A percentile compares a stretch with the other conserved stretches of the same genome.
Conservation (phyloP, 2,797 vertebrate genomes). For the Anisognathus igniventris region DNA sequence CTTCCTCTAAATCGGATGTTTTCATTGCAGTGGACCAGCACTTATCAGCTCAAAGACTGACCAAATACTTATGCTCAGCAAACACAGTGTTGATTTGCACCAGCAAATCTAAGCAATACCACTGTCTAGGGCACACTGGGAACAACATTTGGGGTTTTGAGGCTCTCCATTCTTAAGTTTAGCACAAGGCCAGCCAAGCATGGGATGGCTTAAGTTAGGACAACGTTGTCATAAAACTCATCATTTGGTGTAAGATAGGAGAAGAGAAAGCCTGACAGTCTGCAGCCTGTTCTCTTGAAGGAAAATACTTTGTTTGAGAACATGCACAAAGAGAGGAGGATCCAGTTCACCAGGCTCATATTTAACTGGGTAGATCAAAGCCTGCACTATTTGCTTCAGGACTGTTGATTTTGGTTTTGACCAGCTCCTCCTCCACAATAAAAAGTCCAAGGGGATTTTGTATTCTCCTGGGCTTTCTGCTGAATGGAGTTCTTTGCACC, state of each 20-base stretch:
- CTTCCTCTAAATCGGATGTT: background rate
- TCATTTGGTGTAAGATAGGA: background rate
- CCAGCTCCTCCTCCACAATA: background rate
- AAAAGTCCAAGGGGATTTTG: background rate
- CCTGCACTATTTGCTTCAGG: background rate
- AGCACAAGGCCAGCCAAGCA: background rate
- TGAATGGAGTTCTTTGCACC: background rate
- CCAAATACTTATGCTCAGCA: background rate
- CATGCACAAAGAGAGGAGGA: background rate
- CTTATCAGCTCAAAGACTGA: background rate
- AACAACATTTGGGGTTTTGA: background rate
- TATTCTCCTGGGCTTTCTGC: background rate
- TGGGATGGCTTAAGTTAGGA: background rate
- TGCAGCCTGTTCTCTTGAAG: background rate
- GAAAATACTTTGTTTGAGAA: background rate
- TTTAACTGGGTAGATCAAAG: background rate
- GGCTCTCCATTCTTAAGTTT: background rate
- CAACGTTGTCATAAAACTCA: background rate
- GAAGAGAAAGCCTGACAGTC: background rate
- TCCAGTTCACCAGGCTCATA: background rate
- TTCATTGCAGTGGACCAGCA: background rate
- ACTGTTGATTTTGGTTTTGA: background rate
- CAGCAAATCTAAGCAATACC: background rate
- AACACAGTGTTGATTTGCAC: background rate
- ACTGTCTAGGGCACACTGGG: background rate